Evolutionary conservation across 1,140 invertebrate species (phyloP).

Genomic region (Pygmarrhopalites habei): DNA sequence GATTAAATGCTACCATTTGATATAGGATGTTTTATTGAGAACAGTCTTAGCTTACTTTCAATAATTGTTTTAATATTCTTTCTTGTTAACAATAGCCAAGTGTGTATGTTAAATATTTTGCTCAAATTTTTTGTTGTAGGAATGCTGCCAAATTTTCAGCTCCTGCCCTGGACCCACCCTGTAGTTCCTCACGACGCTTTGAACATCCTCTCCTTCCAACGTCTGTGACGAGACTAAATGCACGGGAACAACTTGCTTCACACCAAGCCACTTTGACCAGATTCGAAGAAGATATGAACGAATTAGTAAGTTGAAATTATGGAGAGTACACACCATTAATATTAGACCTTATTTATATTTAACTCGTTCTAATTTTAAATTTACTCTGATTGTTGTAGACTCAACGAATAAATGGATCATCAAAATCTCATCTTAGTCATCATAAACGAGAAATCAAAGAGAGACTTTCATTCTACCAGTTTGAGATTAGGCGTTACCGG

Average conservation of each 20-base stretch:
- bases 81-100: too few species aligned
- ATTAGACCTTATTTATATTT: too few species aligned
- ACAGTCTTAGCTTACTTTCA: too few species aligned
- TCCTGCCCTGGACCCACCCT: constrained; percentile 32
- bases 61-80: too few species aligned
- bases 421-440: not conserved
- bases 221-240: constrained; percentile 26
- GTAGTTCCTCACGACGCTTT: constrained; percentile 21
- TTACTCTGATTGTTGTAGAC: too few species aligned
- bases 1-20: too few species aligned
- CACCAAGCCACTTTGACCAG: constrained; percentile 25
- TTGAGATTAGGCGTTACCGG: constrained; percentile 30
- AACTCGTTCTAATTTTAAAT: too few species aligned
- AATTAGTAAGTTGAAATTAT: constrained; percentile 34
- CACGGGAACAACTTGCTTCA: constrained; percentile 28
- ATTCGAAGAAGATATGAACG: constrained; percentile 30
- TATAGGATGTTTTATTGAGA: too few species aligned
- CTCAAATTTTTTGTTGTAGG: too few species aligned
- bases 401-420: not conserved
- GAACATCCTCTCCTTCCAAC: constrained; percentile 32
- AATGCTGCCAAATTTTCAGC: constrained; percentile 33
- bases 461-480: constrained; percentile 29
- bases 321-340: too few species aligned
- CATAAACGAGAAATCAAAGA: constrained; percentile 27
- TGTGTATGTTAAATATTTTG: too few species aligned